A percentile compares a stretch with the other conserved stretches of the same genome.
These are phyloP conservation scores for Sebastes matsubarae DNA, from an alignment of 2,797 vertebrate genomes.

Conservation along the genomic window DNA sequence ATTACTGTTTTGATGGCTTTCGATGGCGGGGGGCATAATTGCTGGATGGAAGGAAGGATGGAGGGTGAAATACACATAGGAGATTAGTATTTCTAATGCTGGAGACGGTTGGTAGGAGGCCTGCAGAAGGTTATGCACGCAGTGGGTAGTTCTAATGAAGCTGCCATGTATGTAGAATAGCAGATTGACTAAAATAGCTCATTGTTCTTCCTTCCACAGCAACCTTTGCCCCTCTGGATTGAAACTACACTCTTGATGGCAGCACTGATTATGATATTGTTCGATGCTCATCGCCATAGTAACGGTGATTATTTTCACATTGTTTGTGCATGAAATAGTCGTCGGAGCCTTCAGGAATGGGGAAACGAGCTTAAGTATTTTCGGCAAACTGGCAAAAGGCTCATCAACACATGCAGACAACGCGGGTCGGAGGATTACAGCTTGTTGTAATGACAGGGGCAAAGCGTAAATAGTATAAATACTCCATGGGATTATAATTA, in stretches of 20 bases:
- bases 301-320: conserved; percentile 65
- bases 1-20: conserved; percentile 81
- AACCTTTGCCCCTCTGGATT: conserved; percentile 60
- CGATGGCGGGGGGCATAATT: conserved; percentile 81
- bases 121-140: conserved; percentile 64
- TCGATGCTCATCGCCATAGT: conserved; percentile 60
- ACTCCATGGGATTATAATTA: conserved; percentile 79
- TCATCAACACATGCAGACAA: conserved; percentile 65
- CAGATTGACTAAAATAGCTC: conserved; percentile 69
- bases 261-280: conserved; percentile 71
- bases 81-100: conserved; percentile 72
- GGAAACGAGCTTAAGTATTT: conserved; percentile 51
- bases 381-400: conserved; percentile 48
- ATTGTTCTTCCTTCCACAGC: conserved; percentile 53
- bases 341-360: conserved; percentile 39
- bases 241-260: conserved; percentile 45
- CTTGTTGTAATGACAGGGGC: conserved; percentile 70
- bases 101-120: conserved; percentile 66
- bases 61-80: conserved; percentile 69
- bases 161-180: conserved; percentile 50
- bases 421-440: conserved; percentile 71
- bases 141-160: conserved; percentile 74
- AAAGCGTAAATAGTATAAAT: conserved; percentile 71
- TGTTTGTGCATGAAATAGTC: conserved; percentile 46
- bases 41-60: conserved; percentile 77